Evolutionary conservation across 1,140 invertebrate species (phyloP).

Genomic region (Choristoneura fumiferana): DNA sequence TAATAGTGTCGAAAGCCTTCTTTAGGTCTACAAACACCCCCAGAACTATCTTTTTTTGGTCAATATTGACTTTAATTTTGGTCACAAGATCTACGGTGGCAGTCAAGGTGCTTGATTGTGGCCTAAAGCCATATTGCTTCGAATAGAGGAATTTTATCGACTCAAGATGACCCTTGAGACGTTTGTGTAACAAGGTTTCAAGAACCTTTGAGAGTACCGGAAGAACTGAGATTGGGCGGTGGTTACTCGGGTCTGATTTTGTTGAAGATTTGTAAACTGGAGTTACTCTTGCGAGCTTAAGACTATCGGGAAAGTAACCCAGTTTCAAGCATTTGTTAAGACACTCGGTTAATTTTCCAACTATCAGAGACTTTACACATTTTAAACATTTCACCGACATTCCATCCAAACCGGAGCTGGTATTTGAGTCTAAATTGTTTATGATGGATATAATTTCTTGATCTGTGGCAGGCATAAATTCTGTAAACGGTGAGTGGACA

Average conservation of each 20-base stretch:
- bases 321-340: not conserved
- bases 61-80: not conserved
- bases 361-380: not conserved
- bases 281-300: constrained; percentile 2
- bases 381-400: not conserved
- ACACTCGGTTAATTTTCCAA: not conserved
- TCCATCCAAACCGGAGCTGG: not conserved
- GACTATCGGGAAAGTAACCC: not conserved
- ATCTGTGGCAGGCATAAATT: not conserved
- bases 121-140: not conserved
- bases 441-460: not conserved
- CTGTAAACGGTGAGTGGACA: not conserved
- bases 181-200: not conserved
- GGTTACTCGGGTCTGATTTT: constrained; percentile 1
- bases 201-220: not conserved
- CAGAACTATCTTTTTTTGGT: not conserved
- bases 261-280: constrained; percentile 1
- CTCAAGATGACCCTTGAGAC: not conserved
- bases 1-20: not conserved
- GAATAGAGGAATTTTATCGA: not conserved
- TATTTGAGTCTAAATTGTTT: constrained; percentile 8
- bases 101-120: not conserved
- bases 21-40: not conserved
- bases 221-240: constrained; percentile 5
- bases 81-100: not conserved